Evolutionary conservation across 2,888 invertebrate species (phyloP).

Genomic region (Falcaria lacertinaria): DNA sequence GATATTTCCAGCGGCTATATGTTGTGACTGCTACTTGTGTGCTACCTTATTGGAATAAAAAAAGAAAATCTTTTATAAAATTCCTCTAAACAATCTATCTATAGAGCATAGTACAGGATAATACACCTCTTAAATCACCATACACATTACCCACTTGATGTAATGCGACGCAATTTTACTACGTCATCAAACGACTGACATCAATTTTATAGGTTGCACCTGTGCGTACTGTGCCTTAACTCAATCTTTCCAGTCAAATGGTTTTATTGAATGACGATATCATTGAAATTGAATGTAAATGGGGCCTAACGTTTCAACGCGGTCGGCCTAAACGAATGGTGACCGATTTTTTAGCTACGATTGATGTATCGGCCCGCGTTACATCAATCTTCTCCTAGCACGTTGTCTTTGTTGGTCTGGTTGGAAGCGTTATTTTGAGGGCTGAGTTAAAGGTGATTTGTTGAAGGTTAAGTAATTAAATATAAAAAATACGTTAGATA

Average conservation of each 20-base stretch:
- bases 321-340: neutral
- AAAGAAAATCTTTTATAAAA: no score
- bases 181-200: neutral
- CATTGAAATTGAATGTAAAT: neutral
- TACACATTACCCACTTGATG: neutral
- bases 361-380: conserved; percentile 3
- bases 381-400: no score
- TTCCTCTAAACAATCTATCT: no score
- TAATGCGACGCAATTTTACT: neutral
- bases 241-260: neutral
- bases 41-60: no score
- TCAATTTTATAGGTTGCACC: neutral
- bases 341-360: neutral
- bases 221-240: neutral
- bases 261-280: neutral
- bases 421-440: no score
- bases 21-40: no score
- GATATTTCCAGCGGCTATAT: no score
- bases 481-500: no score
- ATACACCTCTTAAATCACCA: neutral
- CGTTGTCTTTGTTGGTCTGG: no score
- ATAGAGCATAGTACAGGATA: no score
- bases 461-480: no score
- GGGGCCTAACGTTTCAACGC: neutral
- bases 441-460: no score